Evolutionary conservation across 2,888 invertebrate species (phyloP).

Genomic region (Temnothorax unifasciatus): DNA sequence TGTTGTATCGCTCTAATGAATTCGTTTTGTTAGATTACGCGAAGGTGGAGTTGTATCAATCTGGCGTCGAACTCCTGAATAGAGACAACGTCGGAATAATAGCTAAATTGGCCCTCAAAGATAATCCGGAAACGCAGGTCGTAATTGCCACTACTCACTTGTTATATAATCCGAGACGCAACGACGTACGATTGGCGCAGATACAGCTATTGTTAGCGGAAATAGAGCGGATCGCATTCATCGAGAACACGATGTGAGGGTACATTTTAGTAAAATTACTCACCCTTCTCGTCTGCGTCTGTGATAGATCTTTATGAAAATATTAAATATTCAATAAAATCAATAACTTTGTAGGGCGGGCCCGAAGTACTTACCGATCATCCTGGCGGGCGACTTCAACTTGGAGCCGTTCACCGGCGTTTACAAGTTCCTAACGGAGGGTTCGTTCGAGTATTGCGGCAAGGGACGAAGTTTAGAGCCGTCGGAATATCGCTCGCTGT

Average conservation of each 20-base stretch:
- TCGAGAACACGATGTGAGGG: slow-evolving; percentile 80
- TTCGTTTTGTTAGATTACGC: slow-evolving; percentile 90
- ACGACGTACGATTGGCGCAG: slow-evolving; percentile 97
- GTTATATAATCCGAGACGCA: slow-evolving; percentile 95
- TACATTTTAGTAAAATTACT: not conserved
- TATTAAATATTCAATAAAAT: not conserved
- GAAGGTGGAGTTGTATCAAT: slow-evolving; percentile 91
- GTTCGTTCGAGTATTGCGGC: slow-evolving; percentile 87
- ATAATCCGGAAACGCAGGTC: slow-evolving; percentile 87
- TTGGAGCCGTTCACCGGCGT: slow-evolving; percentile 92
- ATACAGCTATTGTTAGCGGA: slow-evolving; percentile 94
- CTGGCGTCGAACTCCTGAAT: slow-evolving; percentile 90
- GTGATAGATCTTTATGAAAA: not conserved
- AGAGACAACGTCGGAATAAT: slow-evolving; percentile 96
- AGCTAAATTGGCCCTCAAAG: slow-evolving; percentile 90
- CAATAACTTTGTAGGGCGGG: slow-evolving; percentile 73
- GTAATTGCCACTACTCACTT: slow-evolving; percentile 97
- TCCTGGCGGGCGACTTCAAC: slow-evolving; percentile 98
- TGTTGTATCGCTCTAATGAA: slow-evolving; percentile 91
- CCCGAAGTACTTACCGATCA: slow-evolving; percentile 90
- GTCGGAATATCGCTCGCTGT: slow-evolving; percentile 65
- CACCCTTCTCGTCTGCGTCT: not conserved
- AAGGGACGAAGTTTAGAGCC: slow-evolving; percentile 85
- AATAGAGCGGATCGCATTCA: slow-evolving; percentile 92
- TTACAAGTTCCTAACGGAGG: slow-evolving; percentile 90